Evolutionary conservation across 2,113 vertebrate species (phyloP).

Genomic region (Rhinichthys klamathensis): DNA sequence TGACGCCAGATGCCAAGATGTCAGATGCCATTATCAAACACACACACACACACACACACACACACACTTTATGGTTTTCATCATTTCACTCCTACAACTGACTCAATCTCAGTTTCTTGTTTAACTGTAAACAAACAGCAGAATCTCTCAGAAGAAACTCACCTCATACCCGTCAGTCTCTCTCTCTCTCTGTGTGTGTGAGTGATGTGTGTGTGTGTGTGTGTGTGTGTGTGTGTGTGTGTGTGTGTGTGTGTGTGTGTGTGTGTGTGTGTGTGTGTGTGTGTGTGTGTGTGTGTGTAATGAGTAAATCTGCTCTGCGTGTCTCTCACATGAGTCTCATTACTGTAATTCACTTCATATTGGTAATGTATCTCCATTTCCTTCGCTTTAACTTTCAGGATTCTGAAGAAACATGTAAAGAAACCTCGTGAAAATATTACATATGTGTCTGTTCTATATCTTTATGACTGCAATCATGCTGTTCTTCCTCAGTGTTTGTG

Average conservation of each 20-base stretch:
- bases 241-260: neutral
- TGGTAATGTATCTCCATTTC: neutral
- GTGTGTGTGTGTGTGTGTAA: slow-evolving; percentile 4
- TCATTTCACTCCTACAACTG: too few species aligned
- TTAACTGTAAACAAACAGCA: neutral
- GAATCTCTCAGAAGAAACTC: neutral
- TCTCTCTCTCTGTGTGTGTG: neutral
- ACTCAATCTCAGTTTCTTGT: too few species aligned
- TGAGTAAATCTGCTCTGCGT: neutral
- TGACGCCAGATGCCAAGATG: neutral
- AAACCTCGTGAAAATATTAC: neutral
- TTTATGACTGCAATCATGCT: too few species aligned
- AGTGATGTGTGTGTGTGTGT: too few species aligned
- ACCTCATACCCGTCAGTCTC: neutral
- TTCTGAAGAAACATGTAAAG: neutral
- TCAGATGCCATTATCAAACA: too few species aligned
- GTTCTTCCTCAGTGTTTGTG: too few species aligned
- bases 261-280: neutral
- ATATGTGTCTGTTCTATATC: neutral
- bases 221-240: neutral
- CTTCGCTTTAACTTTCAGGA: neutral
- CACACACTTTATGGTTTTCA: neutral
- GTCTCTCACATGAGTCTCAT: slow-evolving; percentile 27
- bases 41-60: neutral
- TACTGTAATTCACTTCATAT: neutral